phyloP scores from a whole-genome alignment of 2,113 vertebrate species.

The Typhlomys cinereus region DNA sequence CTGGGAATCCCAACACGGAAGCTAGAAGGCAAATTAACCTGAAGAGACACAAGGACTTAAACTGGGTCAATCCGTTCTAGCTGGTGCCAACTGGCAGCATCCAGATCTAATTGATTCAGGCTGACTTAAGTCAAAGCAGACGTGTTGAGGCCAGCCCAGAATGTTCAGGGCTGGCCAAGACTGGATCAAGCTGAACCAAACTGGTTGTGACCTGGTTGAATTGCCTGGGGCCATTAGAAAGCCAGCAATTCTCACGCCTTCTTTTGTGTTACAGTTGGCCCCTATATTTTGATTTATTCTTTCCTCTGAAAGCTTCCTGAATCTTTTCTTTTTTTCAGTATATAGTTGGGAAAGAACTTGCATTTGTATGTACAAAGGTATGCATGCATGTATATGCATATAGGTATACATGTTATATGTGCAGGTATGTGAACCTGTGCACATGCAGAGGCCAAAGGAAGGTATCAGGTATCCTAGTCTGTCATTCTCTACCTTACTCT shows the following conservation, averaged over 20 bases:
- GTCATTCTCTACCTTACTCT: too few relatives aligned
- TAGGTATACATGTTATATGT: not conserved
- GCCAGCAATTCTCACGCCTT: not conserved
- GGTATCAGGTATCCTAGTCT: too few relatives aligned
- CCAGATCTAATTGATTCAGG: constrained; percentile 57
- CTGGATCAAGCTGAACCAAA: constrained; percentile 34
- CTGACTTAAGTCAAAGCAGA: constrained; percentile 46
- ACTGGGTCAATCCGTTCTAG: constrained; percentile 59
- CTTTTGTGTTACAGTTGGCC: not conserved
- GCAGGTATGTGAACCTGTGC: too few relatives aligned
- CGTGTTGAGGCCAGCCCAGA: constrained; percentile 7
- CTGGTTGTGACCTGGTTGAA: constrained; percentile 4
- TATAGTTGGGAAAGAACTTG: not conserved
- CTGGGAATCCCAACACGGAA: not conserved
- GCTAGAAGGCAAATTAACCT: not conserved
- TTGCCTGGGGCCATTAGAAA: constrained; percentile 13
- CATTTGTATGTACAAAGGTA: not conserved
- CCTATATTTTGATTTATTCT: not conserved
- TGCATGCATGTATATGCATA: too few relatives aligned
- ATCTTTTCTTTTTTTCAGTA: not conserved
- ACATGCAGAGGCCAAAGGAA: too few relatives aligned
- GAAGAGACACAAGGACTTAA: not conserved
- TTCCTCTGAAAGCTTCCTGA: constrained; percentile 40
- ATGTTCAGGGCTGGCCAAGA: constrained; percentile 14
- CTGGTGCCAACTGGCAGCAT: constrained; percentile 38